Conservation (phyloP, 2,113 vertebrate genomes). For the Eulemur macaco region DNA sequence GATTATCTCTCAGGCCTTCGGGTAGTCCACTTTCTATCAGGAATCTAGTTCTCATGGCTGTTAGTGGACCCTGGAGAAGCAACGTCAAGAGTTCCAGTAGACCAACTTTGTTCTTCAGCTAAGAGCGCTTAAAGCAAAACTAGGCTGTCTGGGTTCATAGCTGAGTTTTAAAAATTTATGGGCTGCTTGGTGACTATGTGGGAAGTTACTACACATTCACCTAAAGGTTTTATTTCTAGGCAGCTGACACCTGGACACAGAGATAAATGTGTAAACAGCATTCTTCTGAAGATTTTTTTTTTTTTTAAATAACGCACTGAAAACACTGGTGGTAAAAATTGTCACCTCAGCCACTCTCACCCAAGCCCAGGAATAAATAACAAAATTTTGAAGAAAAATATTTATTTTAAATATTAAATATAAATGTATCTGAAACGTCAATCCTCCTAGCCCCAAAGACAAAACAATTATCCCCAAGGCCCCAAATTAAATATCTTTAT, state of each 20-base stretch:
- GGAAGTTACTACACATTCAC: neutral
- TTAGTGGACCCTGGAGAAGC: neutral
- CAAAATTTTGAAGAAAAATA: neutral
- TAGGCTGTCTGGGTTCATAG: neutral
- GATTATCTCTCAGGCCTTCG: neutral
- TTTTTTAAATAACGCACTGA: neutral
- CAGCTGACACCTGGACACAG: neutral
- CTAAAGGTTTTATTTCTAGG: neutral
- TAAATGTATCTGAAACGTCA: neutral
- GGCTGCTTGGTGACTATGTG: neutral
- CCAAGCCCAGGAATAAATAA: neutral
- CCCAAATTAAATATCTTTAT: neutral
- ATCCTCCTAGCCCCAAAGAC: neutral
- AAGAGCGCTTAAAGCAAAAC: neutral
- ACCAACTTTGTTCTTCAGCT: neutral
- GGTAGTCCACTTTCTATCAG: neutral
- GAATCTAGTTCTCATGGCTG: neutral
- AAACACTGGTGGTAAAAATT: neutral
- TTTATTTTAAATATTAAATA: slow-evolving; percentile 18
- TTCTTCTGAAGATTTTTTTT: neutral
- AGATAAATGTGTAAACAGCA: neutral
- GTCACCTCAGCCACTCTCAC: neutral
- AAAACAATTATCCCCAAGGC: neutral
- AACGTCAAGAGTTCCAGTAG: neutral
- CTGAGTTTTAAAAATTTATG: neutral